A percentile compares a stretch with the other conserved stretches of the same genome.
phyloP scores from a whole-genome alignment of 1,140 invertebrate genomes.

The Mya arenaria region DNA sequence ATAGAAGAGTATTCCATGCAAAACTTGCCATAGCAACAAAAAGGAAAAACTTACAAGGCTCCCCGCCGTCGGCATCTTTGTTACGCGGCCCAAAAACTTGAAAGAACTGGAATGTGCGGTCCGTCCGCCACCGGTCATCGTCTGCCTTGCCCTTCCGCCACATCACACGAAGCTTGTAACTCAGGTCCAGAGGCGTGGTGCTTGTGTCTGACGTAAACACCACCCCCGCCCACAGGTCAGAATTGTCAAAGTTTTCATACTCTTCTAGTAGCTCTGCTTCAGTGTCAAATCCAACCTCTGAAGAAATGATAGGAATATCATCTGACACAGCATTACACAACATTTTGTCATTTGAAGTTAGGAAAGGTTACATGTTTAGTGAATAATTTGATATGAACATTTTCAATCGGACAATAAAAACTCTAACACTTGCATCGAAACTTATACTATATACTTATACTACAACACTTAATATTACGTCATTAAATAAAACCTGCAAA shows the following conservation, averaged over 20 bases:
- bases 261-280: constrained; percentile 75
- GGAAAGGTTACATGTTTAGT: not conserved
- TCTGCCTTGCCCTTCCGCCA: constrained; percentile 10
- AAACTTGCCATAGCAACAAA: too few relatives aligned
- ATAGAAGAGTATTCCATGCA: too few relatives aligned
- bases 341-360: not conserved
- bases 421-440: not conserved
- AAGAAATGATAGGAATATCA: not conserved
- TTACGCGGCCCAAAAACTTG: constrained; percentile 86
- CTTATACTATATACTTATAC: not conserved
- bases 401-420: not conserved
- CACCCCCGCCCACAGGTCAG: constrained; percentile 72
- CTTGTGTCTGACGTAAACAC: constrained; percentile 72
- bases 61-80: constrained; percentile 82
- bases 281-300: constrained; percentile 71
- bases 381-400: not conserved
- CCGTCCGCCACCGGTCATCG: constrained; percentile 84
- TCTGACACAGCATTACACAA: not conserved
- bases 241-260: constrained; percentile 60
- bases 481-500: too few relatives aligned
- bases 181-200: not conserved
- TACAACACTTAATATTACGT: not conserved
- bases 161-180: constrained; percentile 40
- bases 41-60: constrained; percentile 85
- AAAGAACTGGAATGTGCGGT: constrained; percentile 86